phyloP scores from a whole-genome alignment of 2,797 vertebrate species.

The Diplodus sargus region DNA sequence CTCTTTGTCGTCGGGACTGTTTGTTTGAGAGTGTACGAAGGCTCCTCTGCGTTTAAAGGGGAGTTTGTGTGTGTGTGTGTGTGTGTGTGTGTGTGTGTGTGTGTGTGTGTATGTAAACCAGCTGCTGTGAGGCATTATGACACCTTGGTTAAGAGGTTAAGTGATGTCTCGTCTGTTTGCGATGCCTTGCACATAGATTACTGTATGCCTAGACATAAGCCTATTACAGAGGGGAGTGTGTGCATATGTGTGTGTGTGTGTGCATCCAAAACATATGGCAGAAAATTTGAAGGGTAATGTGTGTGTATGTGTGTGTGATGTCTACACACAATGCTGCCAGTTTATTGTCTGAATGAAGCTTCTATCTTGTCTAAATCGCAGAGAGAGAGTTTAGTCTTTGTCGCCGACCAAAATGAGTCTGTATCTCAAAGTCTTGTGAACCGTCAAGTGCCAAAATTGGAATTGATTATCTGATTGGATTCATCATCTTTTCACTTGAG shows the following conservation, averaged over 20 bases:
- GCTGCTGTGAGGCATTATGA: conserved; percentile 59
- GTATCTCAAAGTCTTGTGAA: not conserved
- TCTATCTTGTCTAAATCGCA: conserved; percentile 5
- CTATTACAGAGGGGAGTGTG: conserved; percentile 68
- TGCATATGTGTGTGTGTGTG: conserved; percentile 31
- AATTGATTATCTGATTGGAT: not conserved
- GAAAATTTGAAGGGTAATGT: conserved; percentile 50
- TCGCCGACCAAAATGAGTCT: not conserved
- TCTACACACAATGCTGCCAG: conserved; percentile 23
- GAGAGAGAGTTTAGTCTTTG: not conserved
- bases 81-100: conserved; percentile 18
- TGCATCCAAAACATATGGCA: conserved; percentile 70
- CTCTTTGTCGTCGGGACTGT: conserved; percentile 19
- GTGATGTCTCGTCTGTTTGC: conserved; percentile 67
- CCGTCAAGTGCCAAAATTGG: not conserved
- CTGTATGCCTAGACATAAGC: conserved; percentile 76
- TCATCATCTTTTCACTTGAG: not conserved
- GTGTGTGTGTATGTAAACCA: conserved; percentile 35
- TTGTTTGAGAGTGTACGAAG: not conserved
- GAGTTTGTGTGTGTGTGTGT: conserved; percentile 7
- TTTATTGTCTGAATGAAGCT: conserved; percentile 27
- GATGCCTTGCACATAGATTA: conserved; percentile 71
- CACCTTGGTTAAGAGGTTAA: conserved; percentile 67
- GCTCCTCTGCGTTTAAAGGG: conserved; percentile 21
- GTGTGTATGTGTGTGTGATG: conserved; percentile 3